Evolutionary conservation across 2,797 vertebrate species (phyloP), one percentile per base, ranked within the genome.

Genomic region (Mergus octosetaceus): DNA sequence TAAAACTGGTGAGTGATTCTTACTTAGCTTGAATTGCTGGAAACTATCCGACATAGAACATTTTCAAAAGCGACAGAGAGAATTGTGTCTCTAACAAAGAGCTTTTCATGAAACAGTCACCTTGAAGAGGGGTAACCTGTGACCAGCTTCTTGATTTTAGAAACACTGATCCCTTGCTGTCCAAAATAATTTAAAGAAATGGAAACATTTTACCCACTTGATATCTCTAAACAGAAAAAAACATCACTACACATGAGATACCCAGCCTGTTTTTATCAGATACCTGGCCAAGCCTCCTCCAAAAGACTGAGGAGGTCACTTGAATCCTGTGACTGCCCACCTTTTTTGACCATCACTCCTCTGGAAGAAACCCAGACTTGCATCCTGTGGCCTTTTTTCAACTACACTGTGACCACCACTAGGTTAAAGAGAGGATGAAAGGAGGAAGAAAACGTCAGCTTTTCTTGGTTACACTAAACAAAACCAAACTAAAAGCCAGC

Each of bases 121-220:
- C 9, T 61, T 39, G 58, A 34, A 71, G 30, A 74, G 9, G 1
- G 3, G 0, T 74, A 28, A 69, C 13, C n/a, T 51, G 14, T 6
- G 10, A 76, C 14, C 60, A 17, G 13, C 16, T 70, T 24, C 18
- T 34, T 66, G 11, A 25, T 60, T 53, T 62, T 19, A 53, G 36
- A 39, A 88, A 60, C 20, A 43, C 3, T 38, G 13, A 71, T 20
- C 53, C 34, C 30, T 74, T 60, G 27, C 32, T 87, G 10, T 49
- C 21, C 39, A 72, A 94, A 75, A 64, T 17, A 49, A 73, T 15
- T 36, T 72, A 88, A 56, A 27, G 32, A 69, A 5, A 32, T 43
- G 18, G 21, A 49, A 89, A 57, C 17, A 36, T 0, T 0, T 53
- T 53, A 47, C 8, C 49, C 12, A 10, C 4, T 45, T 21, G 9